A percentile compares a stretch with the other conserved stretches of the same genome.
These are phyloP conservation scores for Sinocyclocheilus maitianheensis DNA, from an alignment of 2,113 vertebrate genomes.

Conservation along the genomic window DNA sequence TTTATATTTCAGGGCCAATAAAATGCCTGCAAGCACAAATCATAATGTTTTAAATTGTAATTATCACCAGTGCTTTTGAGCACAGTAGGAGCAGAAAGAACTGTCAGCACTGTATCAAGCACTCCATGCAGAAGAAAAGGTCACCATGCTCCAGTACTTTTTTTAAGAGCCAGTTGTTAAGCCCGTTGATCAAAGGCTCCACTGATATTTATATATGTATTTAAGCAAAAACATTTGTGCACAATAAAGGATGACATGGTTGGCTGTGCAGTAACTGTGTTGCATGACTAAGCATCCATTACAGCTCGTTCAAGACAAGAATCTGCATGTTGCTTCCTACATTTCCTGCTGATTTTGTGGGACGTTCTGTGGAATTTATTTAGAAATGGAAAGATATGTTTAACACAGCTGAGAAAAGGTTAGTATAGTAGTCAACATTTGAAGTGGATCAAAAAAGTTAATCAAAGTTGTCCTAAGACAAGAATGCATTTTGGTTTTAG, in stretches of 20 bases:
- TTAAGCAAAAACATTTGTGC: slow-evolving; percentile 15
- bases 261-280: neutral
- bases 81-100: slow-evolving; percentile 18
- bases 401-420: neutral
- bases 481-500: too few species aligned
- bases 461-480: too few species aligned
- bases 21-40: neutral
- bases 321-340: neutral
- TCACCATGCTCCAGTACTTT: slow-evolving; percentile 20
- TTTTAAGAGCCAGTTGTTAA: slow-evolving; percentile 29
- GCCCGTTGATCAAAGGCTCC: slow-evolving; percentile 16
- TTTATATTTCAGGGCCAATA: neutral
- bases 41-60: slow-evolving; percentile 27
- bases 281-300: slow-evolving; percentile 9
- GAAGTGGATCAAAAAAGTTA: too few species aligned
- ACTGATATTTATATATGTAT: slow-evolving; percentile 13
- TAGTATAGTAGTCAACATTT: neutral
- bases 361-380: neutral
- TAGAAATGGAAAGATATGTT: neutral
- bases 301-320: neutral
- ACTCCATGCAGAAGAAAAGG: slow-evolving; percentile 20
- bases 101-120: slow-evolving; percentile 17
- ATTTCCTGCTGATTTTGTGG: neutral
- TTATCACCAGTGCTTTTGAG: neutral
- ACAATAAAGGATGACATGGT: slow-evolving; percentile 19